Base-by-base conservation (phyloP, 2,888 invertebrate species). In the Agrotis ipsilon region DNA sequence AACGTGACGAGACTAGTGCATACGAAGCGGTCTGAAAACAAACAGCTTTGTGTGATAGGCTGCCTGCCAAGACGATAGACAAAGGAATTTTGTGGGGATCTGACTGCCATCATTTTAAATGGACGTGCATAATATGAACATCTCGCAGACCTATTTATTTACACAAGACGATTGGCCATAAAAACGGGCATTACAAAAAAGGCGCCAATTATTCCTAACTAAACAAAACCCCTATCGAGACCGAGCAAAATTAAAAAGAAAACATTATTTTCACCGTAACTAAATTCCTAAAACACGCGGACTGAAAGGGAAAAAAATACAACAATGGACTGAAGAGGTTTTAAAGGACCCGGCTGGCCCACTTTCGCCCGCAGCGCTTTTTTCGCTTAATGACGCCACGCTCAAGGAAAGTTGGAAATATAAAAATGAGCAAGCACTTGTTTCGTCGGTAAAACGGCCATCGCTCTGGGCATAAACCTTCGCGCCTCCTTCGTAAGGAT, bases 361-460 rank as follows among this genome's bases (percentile, higher is more conserved):
- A 94, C 89, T 94, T 94, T 92, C 87, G 86, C 87, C 88, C 88
- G 78, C 86, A 88, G 90, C 91, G 90, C 89, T 91, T 94, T 93
- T 92, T 93, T 93, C 92, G 89, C 92, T 90, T 95, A 96, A 95
- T 95, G 95, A 94, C 93, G 91, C 89, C 87, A 87, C 84, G 87
- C 84, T 90, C 86, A 90, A 89, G 89, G 88, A 91, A 95, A 94
- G 90, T 94, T 93, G 94, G 92, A 92, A 94, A 94, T 95, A 96
- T 96, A 96, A 96, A 96, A 96, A 96, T 94, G 95, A 95, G 93
- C 94, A 91, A 94, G 94, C 93, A 94, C 94, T 95, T 94, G 94
- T 94, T 93, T 92, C 93, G 90, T 88, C 86, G 90, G 92, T 92
- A 91, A 95, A 94, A 91, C 92, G 92, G 89, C 92, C 86, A 92